phyloP scores from a whole-genome alignment of 2,113 vertebrate genomes.

The Eurystomus gularis region DNA sequence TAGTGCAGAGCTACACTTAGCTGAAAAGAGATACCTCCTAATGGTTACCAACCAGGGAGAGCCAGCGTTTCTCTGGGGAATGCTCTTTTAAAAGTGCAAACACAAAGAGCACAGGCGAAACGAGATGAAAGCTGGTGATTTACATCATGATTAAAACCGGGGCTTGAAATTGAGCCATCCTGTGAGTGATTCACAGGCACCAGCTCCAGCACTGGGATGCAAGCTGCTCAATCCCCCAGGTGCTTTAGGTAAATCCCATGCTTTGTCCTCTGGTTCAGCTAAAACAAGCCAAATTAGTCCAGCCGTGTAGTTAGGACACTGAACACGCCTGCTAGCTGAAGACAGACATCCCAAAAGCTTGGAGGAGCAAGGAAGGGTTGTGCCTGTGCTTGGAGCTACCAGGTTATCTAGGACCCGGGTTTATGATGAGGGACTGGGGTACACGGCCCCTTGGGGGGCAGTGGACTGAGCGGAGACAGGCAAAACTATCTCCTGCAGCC shows the following conservation, averaged over 20 bases:
- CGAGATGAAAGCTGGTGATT: conserved; percentile 13
- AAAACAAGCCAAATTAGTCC: background rate
- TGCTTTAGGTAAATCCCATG: conserved; percentile 21
- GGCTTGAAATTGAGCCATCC: background rate
- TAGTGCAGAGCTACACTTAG: conserved; percentile 43
- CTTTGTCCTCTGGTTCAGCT: background rate
- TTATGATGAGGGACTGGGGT: background rate
- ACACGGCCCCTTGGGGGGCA: background rate
- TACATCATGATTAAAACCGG: background rate
- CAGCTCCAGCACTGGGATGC: background rate
- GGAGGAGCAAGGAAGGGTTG: background rate
- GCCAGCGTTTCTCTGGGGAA: conserved; percentile 14
- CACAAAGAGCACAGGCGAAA: conserved; percentile 13
- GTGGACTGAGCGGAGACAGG: background rate
- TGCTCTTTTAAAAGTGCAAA: conserved; percentile 15
- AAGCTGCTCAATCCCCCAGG: background rate
- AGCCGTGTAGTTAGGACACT: background rate
- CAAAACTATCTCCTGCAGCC: background rate
- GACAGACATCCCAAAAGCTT: background rate
- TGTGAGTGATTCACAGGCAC: background rate
- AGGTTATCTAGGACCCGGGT: background rate
- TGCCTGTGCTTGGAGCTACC: background rate
- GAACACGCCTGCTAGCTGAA: background rate
- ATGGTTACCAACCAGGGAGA: background rate
- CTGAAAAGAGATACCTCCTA: conserved; percentile 38